phyloP scores from a whole-genome alignment of 2,113 vertebrate genomes.

The Channa maculata region DNA sequence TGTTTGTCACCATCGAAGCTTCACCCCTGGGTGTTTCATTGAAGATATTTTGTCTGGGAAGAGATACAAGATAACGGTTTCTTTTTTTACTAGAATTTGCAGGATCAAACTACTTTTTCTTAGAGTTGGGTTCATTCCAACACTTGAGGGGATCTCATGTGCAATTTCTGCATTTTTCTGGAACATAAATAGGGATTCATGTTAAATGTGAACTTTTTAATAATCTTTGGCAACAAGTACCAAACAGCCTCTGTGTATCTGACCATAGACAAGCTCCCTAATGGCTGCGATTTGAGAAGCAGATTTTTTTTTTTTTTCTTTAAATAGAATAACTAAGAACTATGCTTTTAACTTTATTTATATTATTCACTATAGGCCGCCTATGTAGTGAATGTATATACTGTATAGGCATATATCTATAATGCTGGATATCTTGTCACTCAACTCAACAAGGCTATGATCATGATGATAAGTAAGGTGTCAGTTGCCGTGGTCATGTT shows the following conservation, averaged over 20 bases:
- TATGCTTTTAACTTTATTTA: no score
- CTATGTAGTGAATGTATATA: no score
- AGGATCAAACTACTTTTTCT: no score
- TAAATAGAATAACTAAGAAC: background rate
- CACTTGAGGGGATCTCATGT: no score
- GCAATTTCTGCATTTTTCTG: background rate
- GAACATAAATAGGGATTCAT: background rate
- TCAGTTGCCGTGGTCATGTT: background rate
- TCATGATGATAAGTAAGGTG: no score
- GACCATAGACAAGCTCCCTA: slow-evolving; percentile 1
- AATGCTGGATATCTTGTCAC: no score
- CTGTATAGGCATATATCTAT: no score
- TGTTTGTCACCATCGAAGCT: background rate
- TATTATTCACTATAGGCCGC: no score
- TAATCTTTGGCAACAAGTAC: background rate
- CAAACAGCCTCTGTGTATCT: background rate
- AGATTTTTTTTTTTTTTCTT: background rate
- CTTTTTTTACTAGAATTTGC: no score
- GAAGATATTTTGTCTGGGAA: background rate
- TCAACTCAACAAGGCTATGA: no score
- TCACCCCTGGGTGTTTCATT: background rate
- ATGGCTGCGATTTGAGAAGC: background rate
- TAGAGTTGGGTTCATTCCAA: no score
- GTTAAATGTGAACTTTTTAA: slow-evolving; percentile 4
- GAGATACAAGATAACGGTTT: background rate